Evolutionary conservation across 2,888 invertebrate species (phyloP).

Genomic region (Nowickia ferox): DNA sequence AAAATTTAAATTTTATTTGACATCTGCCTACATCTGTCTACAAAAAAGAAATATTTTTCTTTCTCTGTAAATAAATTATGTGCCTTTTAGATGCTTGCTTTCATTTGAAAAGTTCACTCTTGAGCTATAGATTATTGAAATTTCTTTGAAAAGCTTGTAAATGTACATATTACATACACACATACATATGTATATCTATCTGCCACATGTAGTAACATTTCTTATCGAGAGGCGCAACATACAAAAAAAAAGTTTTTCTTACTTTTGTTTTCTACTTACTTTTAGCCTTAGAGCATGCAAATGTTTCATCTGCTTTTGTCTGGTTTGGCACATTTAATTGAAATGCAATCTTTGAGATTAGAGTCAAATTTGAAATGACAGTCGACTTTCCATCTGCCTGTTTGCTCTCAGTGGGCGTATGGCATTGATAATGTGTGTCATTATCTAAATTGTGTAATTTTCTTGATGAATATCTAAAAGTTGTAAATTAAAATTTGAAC

Average conservation of each 20-base stretch:
- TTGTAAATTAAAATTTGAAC: slow-evolving; percentile 21
- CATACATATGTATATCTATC: background rate
- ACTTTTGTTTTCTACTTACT: slow-evolving; percentile 5
- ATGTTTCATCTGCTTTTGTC: background rate
- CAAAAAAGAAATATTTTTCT: background rate
- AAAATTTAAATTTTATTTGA: background rate
- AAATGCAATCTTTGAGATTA: slow-evolving; percentile 29
- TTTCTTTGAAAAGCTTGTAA: background rate
- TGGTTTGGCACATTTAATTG: background rate
- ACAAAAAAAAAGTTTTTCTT: background rate
- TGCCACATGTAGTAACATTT: background rate
- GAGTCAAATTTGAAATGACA: slow-evolving; percentile 12
- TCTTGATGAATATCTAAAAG: slow-evolving; percentile 2
- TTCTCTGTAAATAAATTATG: background rate
- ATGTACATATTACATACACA: background rate
- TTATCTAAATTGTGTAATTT: slow-evolving; percentile 28
- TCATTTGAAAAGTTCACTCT: background rate
- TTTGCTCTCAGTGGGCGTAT: slow-evolving; percentile 10
- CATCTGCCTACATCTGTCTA: background rate
- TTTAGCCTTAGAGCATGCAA: background rate
- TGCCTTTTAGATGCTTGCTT: background rate
- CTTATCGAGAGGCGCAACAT: background rate
- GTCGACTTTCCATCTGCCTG: background rate
- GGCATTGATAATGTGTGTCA: slow-evolving; percentile 34
- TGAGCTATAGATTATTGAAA: background rate